Evolutionary conservation across 1,140 invertebrate genomes (phyloP).

Genomic region (Chrysoperla carnea): DNA sequence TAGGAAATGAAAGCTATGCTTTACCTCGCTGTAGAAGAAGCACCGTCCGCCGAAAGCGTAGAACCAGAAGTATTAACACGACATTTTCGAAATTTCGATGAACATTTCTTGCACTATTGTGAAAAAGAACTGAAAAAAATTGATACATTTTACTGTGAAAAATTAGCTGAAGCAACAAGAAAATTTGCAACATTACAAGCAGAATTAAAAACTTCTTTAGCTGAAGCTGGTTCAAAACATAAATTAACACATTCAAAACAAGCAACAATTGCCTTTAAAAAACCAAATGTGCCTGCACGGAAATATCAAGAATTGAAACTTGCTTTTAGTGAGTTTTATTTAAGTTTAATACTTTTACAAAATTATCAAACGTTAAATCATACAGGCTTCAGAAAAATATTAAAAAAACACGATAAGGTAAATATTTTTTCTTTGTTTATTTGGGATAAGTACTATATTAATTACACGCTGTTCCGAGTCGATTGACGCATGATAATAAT

Average conservation of each 20-base stretch:
- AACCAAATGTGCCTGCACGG: slow-evolving; percentile 30
- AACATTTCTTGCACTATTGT: slow-evolving; percentile 70
- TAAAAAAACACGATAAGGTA: slow-evolving; percentile 90
- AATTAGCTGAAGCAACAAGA: slow-evolving; percentile 68
- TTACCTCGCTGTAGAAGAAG: slow-evolving; percentile 51
- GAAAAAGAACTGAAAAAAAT: slow-evolving; percentile 76
- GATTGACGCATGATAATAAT: too few species aligned
- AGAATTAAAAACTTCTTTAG: slow-evolving; percentile 40
- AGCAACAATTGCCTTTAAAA: slow-evolving; percentile 29
- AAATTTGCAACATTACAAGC: slow-evolving; percentile 59
- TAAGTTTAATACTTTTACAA: slow-evolving; percentile 62
- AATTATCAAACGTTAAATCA: slow-evolving; percentile 72
- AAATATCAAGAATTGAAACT: slow-evolving; percentile 76
- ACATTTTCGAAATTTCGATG: slow-evolving; percentile 68
- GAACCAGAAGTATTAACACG: slow-evolving; percentile 46
- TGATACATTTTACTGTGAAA: slow-evolving; percentile 80
- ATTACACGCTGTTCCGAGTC: too few species aligned
- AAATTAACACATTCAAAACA: slow-evolving; percentile 25
- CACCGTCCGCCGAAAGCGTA: slow-evolving; percentile 46
- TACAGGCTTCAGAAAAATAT: slow-evolving; percentile 81
- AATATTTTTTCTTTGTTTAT: slow-evolving; percentile 2
- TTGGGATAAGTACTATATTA: neutral
- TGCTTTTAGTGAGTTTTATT: slow-evolving; percentile 84
- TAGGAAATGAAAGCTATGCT: slow-evolving; percentile 62
- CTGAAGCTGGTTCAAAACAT: slow-evolving; percentile 22